Evolutionary conservation across 2,888 invertebrate species (phyloP), one percentile per base, ranked within the genome.

Genomic region (Eupithecia exiguata): DNA sequence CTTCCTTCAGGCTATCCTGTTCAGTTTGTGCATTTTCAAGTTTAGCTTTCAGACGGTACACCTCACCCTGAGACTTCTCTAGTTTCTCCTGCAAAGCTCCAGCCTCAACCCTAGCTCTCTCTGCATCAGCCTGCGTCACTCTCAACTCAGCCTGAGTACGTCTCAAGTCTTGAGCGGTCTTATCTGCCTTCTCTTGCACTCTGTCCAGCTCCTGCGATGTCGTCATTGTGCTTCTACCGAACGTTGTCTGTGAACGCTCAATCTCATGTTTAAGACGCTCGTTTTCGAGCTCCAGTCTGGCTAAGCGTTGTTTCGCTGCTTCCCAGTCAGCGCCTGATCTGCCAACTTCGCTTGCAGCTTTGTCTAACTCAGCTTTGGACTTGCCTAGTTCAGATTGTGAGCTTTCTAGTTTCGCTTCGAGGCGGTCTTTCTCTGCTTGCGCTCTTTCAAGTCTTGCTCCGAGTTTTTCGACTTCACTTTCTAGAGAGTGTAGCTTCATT

Each of bases 11-110:
- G 88, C 98, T 98, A 87, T 98, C 98, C 88, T 98, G 98, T 92
- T 99, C 98, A 76, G 97, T 97, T 95, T 98, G 98, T 90, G 98
- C 98, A 95, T 98, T 98, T 95, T 98, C 98, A 86, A 98, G 95
- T 88, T 98, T 97, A 61, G 98, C 98, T 91, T 98, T 98, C 83
- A 98, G 95, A 90, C 98, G 96, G 88, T 98, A 98, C 53, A 99
- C 98, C 91, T 99, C 98, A 77, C 98, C 98, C 91, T 98, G 98
- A 72, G 98, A 98, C 93, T 98, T 98, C 89, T 98, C 98, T 78
- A 98, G 92, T 94, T 98, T 98, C 86, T 98, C 98, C 89, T 98
- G 98, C 74, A 98, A 94, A 21, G 96, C 97, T 68, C 97, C 96
- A 0, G 98, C 97, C 89, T 98, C 98, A 46, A 96, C 95, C 76